Conservation (phyloP, 2,888 invertebrate genomes). For the Netelia fuscicornis region DNA sequence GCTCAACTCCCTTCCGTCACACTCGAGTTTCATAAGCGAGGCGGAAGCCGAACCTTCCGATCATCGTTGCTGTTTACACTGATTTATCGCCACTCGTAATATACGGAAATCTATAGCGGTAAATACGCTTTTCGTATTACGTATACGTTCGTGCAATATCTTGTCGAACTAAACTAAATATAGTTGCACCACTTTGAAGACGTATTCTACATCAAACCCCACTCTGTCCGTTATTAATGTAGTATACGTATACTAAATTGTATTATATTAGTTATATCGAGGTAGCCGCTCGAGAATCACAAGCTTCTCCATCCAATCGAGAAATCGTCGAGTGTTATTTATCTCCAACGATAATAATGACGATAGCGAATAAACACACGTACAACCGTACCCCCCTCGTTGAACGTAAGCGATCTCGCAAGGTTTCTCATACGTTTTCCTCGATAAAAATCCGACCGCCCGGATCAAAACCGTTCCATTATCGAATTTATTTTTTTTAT, state of each 20-base stretch:
- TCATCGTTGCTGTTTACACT: slow-evolving; percentile 33
- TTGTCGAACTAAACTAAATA: neutral
- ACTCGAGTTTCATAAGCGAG: slow-evolving; percentile 43
- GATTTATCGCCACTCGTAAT: slow-evolving; percentile 16
- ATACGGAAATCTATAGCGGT: neutral
- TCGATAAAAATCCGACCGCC: neutral
- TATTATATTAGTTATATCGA: slow-evolving; percentile 20
- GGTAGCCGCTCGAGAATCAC: slow-evolving; percentile 46
- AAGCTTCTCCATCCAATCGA: slow-evolving; percentile 24
- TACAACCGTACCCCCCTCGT: neutral
- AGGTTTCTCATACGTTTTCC: slow-evolving; percentile 23
- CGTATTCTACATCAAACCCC: neutral
- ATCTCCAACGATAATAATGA: slow-evolving; percentile 49
- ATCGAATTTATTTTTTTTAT: neutral
- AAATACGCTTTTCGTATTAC: neutral
- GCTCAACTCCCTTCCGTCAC: neutral
- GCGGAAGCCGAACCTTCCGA: slow-evolving; percentile 31
- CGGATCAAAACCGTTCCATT: neutral
- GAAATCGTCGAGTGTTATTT: slow-evolving; percentile 42
- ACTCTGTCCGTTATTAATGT: neutral
- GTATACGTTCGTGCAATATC: neutral
- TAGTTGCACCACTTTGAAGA: neutral
- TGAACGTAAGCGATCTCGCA: neutral
- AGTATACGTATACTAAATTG: slow-evolving; percentile 1
- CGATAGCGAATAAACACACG: slow-evolving; percentile 40